phyloP scores from a whole-genome alignment of 2,113 vertebrate species.

The Ranitomeya variabilis region DNA sequence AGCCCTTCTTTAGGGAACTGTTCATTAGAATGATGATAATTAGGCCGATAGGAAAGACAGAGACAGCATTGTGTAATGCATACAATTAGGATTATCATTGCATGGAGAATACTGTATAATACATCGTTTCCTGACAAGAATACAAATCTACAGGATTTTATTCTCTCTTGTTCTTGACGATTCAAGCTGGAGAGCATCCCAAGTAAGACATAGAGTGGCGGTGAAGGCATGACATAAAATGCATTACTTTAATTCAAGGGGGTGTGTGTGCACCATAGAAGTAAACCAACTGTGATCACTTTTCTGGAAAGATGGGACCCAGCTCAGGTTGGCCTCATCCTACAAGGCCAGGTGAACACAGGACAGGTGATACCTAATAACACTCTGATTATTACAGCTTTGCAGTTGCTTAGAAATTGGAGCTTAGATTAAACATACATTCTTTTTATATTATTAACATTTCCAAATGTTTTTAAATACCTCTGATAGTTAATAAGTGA shows the following conservation, averaged over 20 bases:
- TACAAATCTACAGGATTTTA: slow-evolving; percentile 31
- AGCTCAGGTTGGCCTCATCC: neutral
- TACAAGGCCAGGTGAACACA: too few species aligned
- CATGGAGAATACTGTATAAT: slow-evolving; percentile 18
- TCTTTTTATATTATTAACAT: too few species aligned
- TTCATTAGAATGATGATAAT: slow-evolving; percentile 18
- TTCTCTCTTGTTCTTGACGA: neutral
- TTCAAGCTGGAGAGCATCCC: slow-evolving; percentile 13
- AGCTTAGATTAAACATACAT: too few species aligned
- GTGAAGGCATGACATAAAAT: slow-evolving; percentile 1
- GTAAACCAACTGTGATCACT: neutral
- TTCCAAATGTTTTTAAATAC: too few species aligned
- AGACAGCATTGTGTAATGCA: slow-evolving; percentile 41
- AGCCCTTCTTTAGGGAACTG: slow-evolving; percentile 15
- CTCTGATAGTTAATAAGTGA: too few species aligned
- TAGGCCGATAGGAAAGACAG: neutral
- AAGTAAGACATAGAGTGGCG: slow-evolving; percentile 9
- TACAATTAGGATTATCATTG: slow-evolving; percentile 55
- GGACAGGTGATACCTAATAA: too few species aligned
- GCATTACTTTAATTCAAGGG: slow-evolving; percentile 16
- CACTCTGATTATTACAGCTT: too few species aligned
- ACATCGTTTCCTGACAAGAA: slow-evolving; percentile 36
- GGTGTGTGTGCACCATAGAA: too few species aligned
- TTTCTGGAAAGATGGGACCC: neutral
- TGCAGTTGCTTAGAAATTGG: too few species aligned